These are phyloP conservation scores for Charadrius vociferus DNA, from an alignment of 2,113 vertebrate species.

Conservation along the genomic window DNA sequence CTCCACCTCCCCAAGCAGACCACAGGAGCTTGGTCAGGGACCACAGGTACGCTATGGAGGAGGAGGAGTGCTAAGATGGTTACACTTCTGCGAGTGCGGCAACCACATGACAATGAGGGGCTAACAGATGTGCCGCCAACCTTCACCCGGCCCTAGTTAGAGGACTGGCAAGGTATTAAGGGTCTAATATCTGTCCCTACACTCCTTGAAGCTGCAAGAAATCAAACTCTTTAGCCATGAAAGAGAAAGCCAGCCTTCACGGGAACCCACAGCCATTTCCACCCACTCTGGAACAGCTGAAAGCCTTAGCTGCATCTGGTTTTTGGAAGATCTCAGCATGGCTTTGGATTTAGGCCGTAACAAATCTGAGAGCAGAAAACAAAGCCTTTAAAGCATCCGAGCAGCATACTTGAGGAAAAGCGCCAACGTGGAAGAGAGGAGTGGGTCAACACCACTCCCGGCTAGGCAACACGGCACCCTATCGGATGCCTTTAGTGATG, in stretches of 20 bases:
- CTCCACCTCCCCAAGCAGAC: background rate
- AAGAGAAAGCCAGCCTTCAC: background rate
- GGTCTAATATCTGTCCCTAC: background rate
- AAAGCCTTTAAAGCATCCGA: background rate
- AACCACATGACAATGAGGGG: background rate
- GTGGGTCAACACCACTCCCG: background rate
- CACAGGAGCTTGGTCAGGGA: background rate
- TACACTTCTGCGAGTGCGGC: background rate
- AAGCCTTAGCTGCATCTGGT: background rate
- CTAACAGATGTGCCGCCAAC: background rate
- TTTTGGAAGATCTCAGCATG: background rate
- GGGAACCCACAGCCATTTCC: conserved; percentile 26
- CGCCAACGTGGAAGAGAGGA: background rate
- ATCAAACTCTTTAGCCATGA: background rate
- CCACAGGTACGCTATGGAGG: fast-evolving
- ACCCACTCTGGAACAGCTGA: background rate
- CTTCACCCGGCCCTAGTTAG: background rate
- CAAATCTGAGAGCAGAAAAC: background rate
- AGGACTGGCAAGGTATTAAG: background rate
- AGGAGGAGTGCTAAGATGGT: background rate
- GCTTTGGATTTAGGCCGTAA: background rate
- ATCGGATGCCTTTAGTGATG: background rate
- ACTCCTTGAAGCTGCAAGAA: background rate
- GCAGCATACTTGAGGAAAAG: background rate
- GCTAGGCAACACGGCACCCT: background rate